Evolutionary conservation across 2,113 vertebrate genomes (phyloP), one percentile per base, ranked within the genome.

Genomic region (Calidris pygmaea): DNA sequence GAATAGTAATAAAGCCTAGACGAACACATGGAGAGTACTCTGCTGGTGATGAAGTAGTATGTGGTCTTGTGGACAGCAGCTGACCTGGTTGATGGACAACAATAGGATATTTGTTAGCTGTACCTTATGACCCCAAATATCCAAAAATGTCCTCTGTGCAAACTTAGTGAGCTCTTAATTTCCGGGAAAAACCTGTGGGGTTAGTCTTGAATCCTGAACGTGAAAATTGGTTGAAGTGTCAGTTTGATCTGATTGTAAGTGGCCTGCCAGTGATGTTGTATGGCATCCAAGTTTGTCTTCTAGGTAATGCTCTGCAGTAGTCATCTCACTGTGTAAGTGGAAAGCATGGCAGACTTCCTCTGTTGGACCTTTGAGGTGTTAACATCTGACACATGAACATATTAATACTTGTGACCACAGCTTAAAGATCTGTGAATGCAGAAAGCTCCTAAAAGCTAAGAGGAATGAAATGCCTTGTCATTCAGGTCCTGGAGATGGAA

Each of bases 311-410:
- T 56, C 6, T 89, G 48, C 53, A 55, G 0, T 35, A 55, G 48
- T 10, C 24, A 27, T 5, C 24, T 75, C 5, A 6, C n/a, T 53
- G 16, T 3, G 1, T 48, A 21, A 53, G 29, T 43, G 5, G 39
- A 75, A 71, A 65, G 11, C 20, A 1, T 9, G 30, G n/a, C 34
- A 66, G 34, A 5, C 9, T 19, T 65, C 6, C 32, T 16, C 34
- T 2, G 0, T 14, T 34, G 16, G 7, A 39, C 10, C 0, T 1
- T 19, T 7, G 3, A 79, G 52, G 19, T 41, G 19, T 60, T 70
- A 30, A 35, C 7, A 3, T 53, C 41, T 62, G 47, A 62, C 34
- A 41, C 3, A 21, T 34, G 19, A 77, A 35, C 22, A 24, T 81
- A 20, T 34, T 48, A 47, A 48, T 29, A 53, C 5, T 87, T 67